Evolutionary conservation across 1,140 invertebrate species (phyloP), one percentile per base, ranked within the genome.

Genomic region (Nasonia vitripennis): DNA sequence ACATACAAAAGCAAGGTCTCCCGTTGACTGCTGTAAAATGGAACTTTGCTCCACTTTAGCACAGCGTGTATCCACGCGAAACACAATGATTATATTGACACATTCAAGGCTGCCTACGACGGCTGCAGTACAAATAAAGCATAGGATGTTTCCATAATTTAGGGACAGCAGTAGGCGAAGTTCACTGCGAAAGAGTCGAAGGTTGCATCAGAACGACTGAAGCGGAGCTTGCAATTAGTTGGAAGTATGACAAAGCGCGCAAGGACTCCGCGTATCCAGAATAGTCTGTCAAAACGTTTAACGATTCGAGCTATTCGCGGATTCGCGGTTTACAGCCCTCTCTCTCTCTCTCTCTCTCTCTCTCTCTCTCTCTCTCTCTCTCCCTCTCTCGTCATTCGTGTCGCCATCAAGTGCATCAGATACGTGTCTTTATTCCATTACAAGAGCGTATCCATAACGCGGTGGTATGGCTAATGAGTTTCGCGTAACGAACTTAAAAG

Each of bases 41-140:
- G 62, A 70, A 45, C 77, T 14, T 14, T 78, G 77, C 27, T 34
- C 74, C 27, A 77, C 74, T 51, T 77, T 77, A 9, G n/a, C 20
- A 37, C 34, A 75, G 45, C 1, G 23, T 55, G 14, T 55, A 55
- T 14, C 55, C 6, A n/a, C 17, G 17, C 55, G 55, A 31, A 78
- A 62, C 55, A 78, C 51, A 78, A 62, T 62, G 27, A 78, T 34
- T 23, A 12, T 77, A 78, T 78, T 78, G 77, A 62, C 23, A 77
- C 6, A 6, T 77, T 62, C 55, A 62, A 62, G 55, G 55, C 55
- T n/a, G 55, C 55, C 6, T n/a, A 20, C 55, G 7, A 62, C 55
- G 6, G 6, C 17, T 17, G 7, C 55, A 5, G 17, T 14, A 62
- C 55, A 6, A 62, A 62, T 20, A 62, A 62, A 62, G 55, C 55